Evolutionary conservation across 1,140 invertebrate species (phyloP).

Genomic region (Chelonus insularis): DNA sequence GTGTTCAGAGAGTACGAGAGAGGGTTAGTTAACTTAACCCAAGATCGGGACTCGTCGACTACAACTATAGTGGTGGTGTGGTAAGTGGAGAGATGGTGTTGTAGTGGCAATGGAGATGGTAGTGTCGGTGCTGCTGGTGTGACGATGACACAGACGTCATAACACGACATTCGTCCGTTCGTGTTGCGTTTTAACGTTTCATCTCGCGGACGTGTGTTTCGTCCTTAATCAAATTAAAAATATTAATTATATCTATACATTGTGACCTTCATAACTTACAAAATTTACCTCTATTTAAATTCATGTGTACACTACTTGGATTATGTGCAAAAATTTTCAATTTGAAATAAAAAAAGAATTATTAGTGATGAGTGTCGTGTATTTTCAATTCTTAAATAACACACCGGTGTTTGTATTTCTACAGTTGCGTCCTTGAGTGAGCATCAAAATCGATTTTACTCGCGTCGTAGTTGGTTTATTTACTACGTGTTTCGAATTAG

Average conservation of each 20-base stretch:
- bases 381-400: not conserved
- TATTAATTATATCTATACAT: not conserved
- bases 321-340: too few relatives aligned
- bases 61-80: slow-evolving; percentile 27
- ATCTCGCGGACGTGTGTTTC: slow-evolving; percentile 27
- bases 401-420: not conserved
- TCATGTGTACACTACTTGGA: too few relatives aligned
- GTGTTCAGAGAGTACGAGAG: slow-evolving; percentile 38
- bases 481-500: not conserved
- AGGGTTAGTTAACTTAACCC: slow-evolving; percentile 45
- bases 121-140: slow-evolving; percentile 34
- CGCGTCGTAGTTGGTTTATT: not conserved
- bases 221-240: not conserved
- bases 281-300: too few relatives aligned
- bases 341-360: not conserved
- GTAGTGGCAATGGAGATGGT: slow-evolving; percentile 27
- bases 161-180: slow-evolving; percentile 42
- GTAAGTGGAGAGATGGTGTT: slow-evolving; percentile 25
- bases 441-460: slow-evolving; percentile 5
- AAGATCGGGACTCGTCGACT: slow-evolving; percentile 35
- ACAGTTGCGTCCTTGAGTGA: slow-evolving; percentile 11
- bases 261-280: not conserved
- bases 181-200: slow-evolving; percentile 39
- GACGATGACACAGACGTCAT: slow-evolving; percentile 48
- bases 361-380: not conserved